Evolutionary conservation across 2,797 vertebrate species (phyloP), one percentile per base, ranked within the genome.

Genomic region (Odontamblyopus lacepedii): DNA sequence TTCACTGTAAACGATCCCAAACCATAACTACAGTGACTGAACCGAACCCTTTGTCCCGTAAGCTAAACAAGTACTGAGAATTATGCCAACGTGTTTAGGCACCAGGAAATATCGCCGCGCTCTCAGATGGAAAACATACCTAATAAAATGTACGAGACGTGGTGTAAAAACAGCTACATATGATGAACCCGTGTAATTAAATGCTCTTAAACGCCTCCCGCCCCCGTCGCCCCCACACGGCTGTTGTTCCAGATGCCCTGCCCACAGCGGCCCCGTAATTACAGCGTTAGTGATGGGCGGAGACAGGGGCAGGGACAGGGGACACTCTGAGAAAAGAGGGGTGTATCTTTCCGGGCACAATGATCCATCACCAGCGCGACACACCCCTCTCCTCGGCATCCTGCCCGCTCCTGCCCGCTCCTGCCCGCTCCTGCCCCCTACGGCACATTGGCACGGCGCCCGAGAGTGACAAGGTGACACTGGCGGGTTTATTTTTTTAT

Each of bases 391-490:
- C 83, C 83, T 84, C 81, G 72, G 79, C 88, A 86, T 71, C 83
- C 71, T 65, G 81, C 84, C 86, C 59, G 35, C 86, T 78, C 78
- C 87, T 75, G 69, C 87, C 82, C 85, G 23, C 23, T 78, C 78
- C 87, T 75, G 69, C 87, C 82, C 85, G 23, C 23, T 78, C 78
- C 87, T 75, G 69, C 87, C 82, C 85, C 89, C 85, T 76, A 70
- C 83, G 83, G 85, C 87, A 87, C 82, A 88, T 92, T 94, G 94
- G 93, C 93, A 67, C 74, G 13, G 4, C 75, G 93, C 94, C 93
- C 87, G 71, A 84, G 89, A 92, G 91, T 93, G 92, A 93, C 93
- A 94, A 94, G 94, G 94, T 94, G 94, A 94, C 93, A 91, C 90
- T 69, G 85, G 83, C 86, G 91, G 88, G 88, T 89, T 90, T n/a